Evolutionary conservation across 2,113 vertebrate genomes (phyloP), one percentile per base, ranked within the genome.

Genomic region (Corythoichthys intestinalis): DNA sequence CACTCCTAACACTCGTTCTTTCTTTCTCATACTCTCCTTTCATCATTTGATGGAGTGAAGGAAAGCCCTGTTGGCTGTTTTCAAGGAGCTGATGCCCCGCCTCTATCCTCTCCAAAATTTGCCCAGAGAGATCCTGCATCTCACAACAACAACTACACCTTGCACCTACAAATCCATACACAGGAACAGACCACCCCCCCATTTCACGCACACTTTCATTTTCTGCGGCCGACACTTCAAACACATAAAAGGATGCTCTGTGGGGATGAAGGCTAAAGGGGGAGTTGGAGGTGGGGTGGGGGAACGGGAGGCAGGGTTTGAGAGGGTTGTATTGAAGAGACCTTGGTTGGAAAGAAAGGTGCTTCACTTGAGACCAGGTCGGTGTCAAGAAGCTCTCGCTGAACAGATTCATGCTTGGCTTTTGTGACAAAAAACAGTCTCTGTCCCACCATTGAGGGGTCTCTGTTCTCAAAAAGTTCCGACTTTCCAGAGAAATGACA

Each of bases 181-280:
- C 66, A 52, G 47, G 68, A 69, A 66, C 59, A 69, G 59, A 71
- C 61, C 72, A 74, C 83, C 80, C 86, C 83, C 82, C 79, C 76
- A 72, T 82, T 79, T 72, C 77, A 69, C 62, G 35, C 83, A 82
- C 88, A 83, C 85, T 92, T 92, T 92, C 87, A 91, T 91, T 92
- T 91, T 87, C 85, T 86, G 87, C 88, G 85, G 85, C 85, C 88
- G 80, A 76, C 86, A 90, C 91, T 92, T 93, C 90, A 93, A 93
- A 93, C 87, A 91, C 89, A 91, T 92, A 91, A 92, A 92, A 92
- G 91, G 88, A 85, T 83, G 87, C 90, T 91, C 88, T 87, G 87
- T 85, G 56, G 92, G 89, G 91, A 93, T 87, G 83, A 81, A 76
- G 87, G 87, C 87, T 75, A 88, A 87, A 89, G 85, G 79, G 86